These are phyloP conservation scores for Pangasius sanitwongsei DNA, from an alignment of 2,797 vertebrate species.

Conservation along the genomic window DNA sequence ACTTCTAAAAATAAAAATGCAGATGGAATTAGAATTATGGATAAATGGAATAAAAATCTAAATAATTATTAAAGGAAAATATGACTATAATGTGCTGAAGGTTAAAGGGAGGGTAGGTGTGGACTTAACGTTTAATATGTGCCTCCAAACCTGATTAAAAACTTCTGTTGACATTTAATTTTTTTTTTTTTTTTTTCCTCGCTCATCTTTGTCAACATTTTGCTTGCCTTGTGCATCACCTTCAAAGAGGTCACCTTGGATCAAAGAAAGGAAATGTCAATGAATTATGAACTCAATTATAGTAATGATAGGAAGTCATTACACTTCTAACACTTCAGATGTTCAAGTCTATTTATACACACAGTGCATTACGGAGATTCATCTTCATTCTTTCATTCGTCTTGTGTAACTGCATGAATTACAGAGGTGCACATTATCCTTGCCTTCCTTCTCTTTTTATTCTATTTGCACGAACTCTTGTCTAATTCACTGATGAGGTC, in stretches of 20 bases:
- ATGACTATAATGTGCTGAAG: conserved; percentile 5
- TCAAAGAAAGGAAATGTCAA: conserved; percentile 36
- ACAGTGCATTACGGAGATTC: conserved; percentile 3
- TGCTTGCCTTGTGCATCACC: conserved; percentile 1
- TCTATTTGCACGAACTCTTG: conserved; percentile 44
- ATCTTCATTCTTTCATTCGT: conserved; percentile 30
- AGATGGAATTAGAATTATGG: neutral
- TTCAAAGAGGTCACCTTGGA: conserved; percentile 56
- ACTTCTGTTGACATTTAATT: conserved; percentile 20
- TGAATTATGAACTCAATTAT: conserved; percentile 56
- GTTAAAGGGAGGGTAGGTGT: conserved; percentile 20
- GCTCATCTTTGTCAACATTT: conserved; percentile 42
- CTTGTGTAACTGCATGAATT: neutral
- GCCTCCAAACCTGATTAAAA: conserved; percentile 9
- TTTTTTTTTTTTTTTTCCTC: neutral
- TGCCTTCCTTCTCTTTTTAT: neutral
- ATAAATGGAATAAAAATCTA: neutral
- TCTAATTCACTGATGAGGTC: conserved; percentile 58
- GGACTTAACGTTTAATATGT: conserved; percentile 13
- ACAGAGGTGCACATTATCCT: conserved; percentile 3
- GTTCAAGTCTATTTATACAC: conserved; percentile 64
- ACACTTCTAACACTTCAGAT: conserved; percentile 64
- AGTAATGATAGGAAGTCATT: conserved; percentile 63
- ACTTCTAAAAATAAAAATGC: neutral
- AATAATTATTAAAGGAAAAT: conserved; percentile 15